These are phyloP conservation scores for Chelonus formosanus DNA, from an alignment of 2,888 invertebrate genomes.

Conservation along the genomic window DNA sequence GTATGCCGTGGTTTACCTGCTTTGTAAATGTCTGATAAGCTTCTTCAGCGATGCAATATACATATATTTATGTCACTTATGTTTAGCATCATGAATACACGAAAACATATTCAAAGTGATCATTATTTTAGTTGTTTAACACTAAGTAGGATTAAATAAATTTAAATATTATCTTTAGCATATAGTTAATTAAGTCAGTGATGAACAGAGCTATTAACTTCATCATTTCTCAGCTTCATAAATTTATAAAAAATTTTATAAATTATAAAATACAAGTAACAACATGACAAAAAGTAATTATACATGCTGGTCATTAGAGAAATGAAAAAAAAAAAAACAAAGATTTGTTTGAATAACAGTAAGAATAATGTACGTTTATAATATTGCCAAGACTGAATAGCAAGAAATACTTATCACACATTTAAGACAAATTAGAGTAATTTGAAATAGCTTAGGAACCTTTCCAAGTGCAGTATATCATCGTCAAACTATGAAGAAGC, in stretches of 20 bases:
- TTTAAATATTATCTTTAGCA: too few species aligned
- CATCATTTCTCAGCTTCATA: too few species aligned
- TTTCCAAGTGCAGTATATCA: slow-evolving; percentile 43
- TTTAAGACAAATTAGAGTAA: slow-evolving; percentile 53
- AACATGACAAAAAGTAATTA: too few species aligned
- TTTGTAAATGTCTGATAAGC: slow-evolving; percentile 31
- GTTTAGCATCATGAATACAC: neutral
- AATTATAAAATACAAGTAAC: too few species aligned
- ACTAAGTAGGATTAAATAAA: too few species aligned
- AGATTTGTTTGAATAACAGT: too few species aligned
- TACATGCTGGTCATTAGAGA: too few species aligned
- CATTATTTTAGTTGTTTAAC: neutral
- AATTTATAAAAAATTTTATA: too few species aligned
- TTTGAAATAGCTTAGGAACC: slow-evolving; percentile 45
- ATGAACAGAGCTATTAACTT: too few species aligned
- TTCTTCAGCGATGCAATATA: slow-evolving; percentile 21
- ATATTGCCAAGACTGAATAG: slow-evolving; percentile 6
- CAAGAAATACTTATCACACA: slow-evolving; percentile 51
- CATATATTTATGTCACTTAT: slow-evolving; percentile 8
- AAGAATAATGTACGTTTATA: neutral
- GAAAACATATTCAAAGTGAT: neutral
- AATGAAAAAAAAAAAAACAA: too few species aligned
- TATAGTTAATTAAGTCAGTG: too few species aligned
- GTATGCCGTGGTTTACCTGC: slow-evolving; percentile 24
- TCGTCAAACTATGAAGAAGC: slow-evolving; percentile 13